phyloP scores from a whole-genome alignment of 2,113 vertebrate genomes.

The Todiramphus chloris region DNA sequence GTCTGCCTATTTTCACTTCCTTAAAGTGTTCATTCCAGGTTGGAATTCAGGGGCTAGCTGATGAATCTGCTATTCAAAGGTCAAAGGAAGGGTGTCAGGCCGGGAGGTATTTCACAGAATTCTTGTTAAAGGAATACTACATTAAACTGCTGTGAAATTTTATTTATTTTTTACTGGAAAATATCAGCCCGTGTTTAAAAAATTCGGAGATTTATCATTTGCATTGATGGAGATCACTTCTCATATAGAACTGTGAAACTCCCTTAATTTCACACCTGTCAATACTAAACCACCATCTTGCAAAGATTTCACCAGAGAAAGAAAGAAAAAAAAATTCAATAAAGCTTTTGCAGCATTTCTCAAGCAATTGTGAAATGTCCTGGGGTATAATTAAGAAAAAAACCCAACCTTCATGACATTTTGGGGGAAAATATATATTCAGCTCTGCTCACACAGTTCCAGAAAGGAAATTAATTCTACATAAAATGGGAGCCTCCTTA shows the following conservation, averaged over 20 bases:
- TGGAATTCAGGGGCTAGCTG: neutral
- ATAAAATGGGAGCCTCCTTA: constrained; percentile 48
- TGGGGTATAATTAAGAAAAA: constrained; percentile 19
- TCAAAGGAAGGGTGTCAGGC: neutral
- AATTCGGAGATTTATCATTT: neutral
- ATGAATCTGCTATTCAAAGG: neutral
- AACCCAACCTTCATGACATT: neutral
- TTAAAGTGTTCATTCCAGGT: neutral
- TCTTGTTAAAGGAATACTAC: neutral
- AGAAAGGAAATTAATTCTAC: constrained; percentile 54
- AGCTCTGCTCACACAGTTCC: constrained; percentile 9
- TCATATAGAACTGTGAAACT: constrained; percentile 14
- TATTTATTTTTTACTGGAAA: neutral
- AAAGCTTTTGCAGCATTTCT: constrained; percentile 20
- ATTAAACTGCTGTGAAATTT: neutral
- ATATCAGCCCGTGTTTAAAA: neutral
- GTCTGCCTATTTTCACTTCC: neutral
- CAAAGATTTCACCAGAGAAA: neutral
- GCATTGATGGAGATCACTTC: neutral
- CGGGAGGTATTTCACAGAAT: neutral
- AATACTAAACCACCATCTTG: constrained; percentile 27
- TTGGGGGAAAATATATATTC: constrained; percentile 40
- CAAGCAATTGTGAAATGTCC: neutral
- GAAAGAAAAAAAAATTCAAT: neutral
- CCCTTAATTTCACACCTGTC: constrained; percentile 41